A percentile compares a stretch with the other conserved stretches of the same genome.
Evolutionary conservation across 2,113 vertebrate genomes (phyloP).

Genomic region (Oostethus manadensis): DNA sequence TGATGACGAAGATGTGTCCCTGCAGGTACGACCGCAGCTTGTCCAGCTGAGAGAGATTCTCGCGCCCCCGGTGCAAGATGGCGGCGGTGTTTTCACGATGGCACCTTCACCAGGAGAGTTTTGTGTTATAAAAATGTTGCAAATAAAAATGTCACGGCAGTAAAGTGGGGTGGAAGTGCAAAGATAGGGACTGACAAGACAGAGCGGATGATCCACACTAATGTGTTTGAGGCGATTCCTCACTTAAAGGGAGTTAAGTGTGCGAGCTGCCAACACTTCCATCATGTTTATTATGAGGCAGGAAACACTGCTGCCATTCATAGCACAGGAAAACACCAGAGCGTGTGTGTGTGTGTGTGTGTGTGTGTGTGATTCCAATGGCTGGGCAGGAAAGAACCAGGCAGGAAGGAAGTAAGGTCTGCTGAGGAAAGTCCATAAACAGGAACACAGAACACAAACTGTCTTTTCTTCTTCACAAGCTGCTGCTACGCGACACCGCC

Average conservation of each 20-base stretch:
- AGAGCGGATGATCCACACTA: too few species aligned
- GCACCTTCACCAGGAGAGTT: too few species aligned
- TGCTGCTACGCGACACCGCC: not conserved
- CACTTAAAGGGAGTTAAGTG: not conserved
- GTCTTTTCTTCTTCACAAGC: not conserved
- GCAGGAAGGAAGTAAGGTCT: constrained; percentile 59
- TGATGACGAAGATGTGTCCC: not conserved
- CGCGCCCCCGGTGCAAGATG: not conserved
- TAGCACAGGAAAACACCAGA: constrained; percentile 8
- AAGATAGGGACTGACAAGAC: too few species aligned
- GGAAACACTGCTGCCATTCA: constrained; percentile 24
- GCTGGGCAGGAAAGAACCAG: constrained; percentile 44
- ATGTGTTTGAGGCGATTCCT: too few species aligned
- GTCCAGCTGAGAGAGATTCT: constrained; percentile 20
- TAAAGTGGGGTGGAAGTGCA: too few species aligned
- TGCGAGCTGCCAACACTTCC: not conserved
- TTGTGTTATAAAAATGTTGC: too few species aligned
- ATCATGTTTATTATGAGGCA: not conserved
- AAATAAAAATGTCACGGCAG: too few species aligned
- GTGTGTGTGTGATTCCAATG: constrained; percentile 15
- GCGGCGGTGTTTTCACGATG: too few species aligned
- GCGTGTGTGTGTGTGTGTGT: constrained; percentile 14
- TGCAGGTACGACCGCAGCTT: constrained; percentile 48
- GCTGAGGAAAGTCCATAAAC: constrained; percentile 55
- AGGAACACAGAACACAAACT: constrained; percentile 40